A percentile compares a stretch with the other conserved stretches of the same genome.
phyloP scores from a whole-genome alignment of 2,888 invertebrate genomes.

The Cheilosia scutellata region DNA sequence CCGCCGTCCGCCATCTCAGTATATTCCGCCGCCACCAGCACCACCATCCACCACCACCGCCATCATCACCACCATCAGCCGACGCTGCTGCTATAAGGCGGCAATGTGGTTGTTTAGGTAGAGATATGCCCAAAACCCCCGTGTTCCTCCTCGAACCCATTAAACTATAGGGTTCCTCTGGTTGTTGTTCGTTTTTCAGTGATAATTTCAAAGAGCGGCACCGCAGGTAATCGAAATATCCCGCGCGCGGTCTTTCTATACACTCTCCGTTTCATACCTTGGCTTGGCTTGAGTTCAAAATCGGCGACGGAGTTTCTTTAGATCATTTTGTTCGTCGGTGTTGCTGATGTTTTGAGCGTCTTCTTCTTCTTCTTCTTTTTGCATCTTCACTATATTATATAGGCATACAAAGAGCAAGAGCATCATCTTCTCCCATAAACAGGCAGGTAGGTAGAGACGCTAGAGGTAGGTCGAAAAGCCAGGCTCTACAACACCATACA shows the following conservation, averaged over 20 bases:
- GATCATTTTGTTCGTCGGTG: conserved; percentile 16
- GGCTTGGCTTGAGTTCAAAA: conserved; percentile 40
- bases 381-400: conserved; percentile 48
- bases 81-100: conserved; percentile 48
- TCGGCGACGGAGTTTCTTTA: conserved; percentile 41
- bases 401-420: conserved; percentile 15
- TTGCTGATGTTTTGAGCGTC: conserved; percentile 18
- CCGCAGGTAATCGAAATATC: conserved; percentile 75
- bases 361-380: conserved; percentile 49
- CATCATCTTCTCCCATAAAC: conserved; percentile 40
- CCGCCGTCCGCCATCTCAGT: conserved; percentile 7
- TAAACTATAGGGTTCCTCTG: conserved; percentile 62
- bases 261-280: conserved; percentile 42
- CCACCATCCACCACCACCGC: conserved; percentile 20
- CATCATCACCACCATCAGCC: conserved; percentile 53
- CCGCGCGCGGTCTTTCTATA: conserved; percentile 48
- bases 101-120: conserved; percentile 60
- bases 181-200: conserved; percentile 47
- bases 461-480: conserved; percentile 34
- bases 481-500: conserved; percentile 4
- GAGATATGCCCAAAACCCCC: conserved; percentile 34
- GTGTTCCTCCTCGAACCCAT: conserved; percentile 39
- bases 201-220: conserved; percentile 75
- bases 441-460: conserved; percentile 27
- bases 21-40: conserved; percentile 15